Evolutionary conservation across 1,140 invertebrate genomes (phyloP).

Genomic region (Dolichoris vasculosae): DNA sequence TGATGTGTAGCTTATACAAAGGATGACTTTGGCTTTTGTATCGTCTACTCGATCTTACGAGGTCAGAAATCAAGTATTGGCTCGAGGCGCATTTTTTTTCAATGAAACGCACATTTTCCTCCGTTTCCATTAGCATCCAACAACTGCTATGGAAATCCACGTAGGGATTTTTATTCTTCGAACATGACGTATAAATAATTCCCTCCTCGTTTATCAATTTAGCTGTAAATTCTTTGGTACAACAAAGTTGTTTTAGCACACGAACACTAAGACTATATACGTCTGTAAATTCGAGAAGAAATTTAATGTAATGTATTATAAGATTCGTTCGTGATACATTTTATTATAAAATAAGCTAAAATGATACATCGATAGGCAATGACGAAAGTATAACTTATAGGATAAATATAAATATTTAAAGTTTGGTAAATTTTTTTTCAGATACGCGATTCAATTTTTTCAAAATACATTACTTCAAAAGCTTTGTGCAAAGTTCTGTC

Average conservation of each 20-base stretch:
- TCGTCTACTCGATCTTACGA: background rate
- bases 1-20: background rate
- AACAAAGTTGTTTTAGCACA: background rate
- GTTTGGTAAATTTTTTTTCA: background rate
- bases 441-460: background rate
- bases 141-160: background rate
- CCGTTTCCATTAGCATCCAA: background rate
- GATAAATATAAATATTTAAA: background rate
- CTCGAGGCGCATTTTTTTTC: background rate
- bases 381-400: background rate
- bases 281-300: no score
- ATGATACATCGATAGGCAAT: background rate
- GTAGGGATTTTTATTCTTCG: background rate
- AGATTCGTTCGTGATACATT: background rate
- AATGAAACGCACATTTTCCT: background rate
- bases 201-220: background rate
- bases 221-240: background rate
- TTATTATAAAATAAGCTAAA: no score
- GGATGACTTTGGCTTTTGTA: background rate
- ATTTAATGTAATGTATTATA: background rate
- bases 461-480: background rate
- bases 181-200: no score
- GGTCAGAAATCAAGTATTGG: background rate
- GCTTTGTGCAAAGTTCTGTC: background rate
- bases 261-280: no score